Evolutionary conservation across 2,888 invertebrate genomes (phyloP).

Genomic region (Carabus problematicus): DNA sequence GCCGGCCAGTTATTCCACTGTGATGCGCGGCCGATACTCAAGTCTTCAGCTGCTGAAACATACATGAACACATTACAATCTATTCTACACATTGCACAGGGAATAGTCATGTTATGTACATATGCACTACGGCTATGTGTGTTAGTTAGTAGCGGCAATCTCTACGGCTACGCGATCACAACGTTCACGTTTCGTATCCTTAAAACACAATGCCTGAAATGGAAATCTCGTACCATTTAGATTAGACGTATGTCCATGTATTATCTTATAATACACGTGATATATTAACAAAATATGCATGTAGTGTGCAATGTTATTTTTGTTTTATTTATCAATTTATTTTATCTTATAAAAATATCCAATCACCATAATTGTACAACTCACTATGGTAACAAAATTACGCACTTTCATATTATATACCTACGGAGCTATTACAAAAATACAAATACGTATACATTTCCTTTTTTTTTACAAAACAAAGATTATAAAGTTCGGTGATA

Average conservation of each 20-base stretch:
- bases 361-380: too few relatives aligned
- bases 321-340: too few relatives aligned
- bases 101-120: background rate
- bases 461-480: too few relatives aligned
- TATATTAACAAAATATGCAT: background rate
- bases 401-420: too few relatives aligned
- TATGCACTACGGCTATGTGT: background rate
- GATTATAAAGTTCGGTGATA: too few relatives aligned
- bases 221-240: background rate
- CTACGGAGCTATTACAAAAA: too few relatives aligned
- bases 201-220: background rate
- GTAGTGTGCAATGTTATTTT: too few relatives aligned
- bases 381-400: too few relatives aligned
- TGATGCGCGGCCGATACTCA: slow-evolving; percentile 67
- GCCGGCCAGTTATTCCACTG: slow-evolving; percentile 79
- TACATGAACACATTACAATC: slow-evolving; percentile 45
- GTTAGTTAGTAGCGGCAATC: background rate
- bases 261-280: background rate
- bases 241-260: too few relatives aligned
- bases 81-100: background rate
- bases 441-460: too few relatives aligned
- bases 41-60: slow-evolving; percentile 71
- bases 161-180: background rate
- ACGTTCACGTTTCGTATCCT: background rate
- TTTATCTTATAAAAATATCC: too few relatives aligned